These are phyloP conservation scores for Chiroxiphia lanceolata DNA, from an alignment of 2,797 vertebrate species.

Conservation along the genomic window DNA sequence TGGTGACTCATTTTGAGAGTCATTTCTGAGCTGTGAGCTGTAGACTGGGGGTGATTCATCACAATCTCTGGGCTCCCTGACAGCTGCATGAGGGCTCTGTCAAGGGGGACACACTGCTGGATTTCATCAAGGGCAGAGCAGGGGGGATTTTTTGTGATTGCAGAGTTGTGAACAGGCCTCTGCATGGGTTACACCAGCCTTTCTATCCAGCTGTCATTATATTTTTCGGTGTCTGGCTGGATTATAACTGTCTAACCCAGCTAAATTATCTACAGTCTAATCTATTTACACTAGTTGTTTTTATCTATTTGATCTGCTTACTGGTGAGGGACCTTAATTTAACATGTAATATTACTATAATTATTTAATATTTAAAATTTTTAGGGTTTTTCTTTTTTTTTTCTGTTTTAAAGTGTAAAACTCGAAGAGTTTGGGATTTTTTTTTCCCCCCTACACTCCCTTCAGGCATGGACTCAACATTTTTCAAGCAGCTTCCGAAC, in stretches of 20 bases:
- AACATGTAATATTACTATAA: background rate
- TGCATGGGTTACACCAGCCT: background rate
- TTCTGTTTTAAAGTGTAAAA: background rate
- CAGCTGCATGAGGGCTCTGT: background rate
- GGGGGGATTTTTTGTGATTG: background rate
- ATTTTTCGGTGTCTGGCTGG: background rate
- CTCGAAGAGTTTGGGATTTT: background rate
- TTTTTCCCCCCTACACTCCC: background rate
- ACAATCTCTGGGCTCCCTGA: background rate
- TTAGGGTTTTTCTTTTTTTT: background rate
- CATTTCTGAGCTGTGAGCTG: background rate
- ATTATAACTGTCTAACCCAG: background rate
- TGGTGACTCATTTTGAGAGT: background rate
- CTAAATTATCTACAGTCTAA: background rate
- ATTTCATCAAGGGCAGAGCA: background rate
- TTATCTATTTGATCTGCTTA: background rate
- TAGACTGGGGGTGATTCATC: background rate
- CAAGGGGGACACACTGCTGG: background rate
- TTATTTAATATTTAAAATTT: no score
- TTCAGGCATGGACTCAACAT: accelerated
- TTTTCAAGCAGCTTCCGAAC: background rate
- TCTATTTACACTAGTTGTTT: background rate
- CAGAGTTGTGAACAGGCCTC: background rate
- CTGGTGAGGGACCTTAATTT: background rate
- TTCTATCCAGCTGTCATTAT: background rate